A percentile compares a stretch with the other conserved stretches of the same genome.
Conservation (phyloP, 2,113 vertebrate genomes). For the Platichthys flesus region DNA sequence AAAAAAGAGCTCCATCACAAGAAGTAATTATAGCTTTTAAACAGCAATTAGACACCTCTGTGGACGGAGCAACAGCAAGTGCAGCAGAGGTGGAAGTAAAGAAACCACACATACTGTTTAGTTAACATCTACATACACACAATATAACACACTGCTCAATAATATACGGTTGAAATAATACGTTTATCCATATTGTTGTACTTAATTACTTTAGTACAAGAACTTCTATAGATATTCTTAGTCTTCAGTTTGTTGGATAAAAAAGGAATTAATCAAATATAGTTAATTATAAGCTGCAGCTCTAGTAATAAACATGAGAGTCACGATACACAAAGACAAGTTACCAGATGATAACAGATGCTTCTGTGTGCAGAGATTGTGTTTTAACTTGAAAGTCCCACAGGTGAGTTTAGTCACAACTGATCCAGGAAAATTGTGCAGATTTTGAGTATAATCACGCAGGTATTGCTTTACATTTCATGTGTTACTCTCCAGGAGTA, state of each 20-base stretch:
- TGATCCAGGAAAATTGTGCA: not conserved
- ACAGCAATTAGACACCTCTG: constrained; percentile 4
- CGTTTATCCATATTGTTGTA: too few relatives aligned
- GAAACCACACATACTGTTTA: too few relatives aligned
- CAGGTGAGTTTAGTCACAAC: not conserved
- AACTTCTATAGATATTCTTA: too few relatives aligned
- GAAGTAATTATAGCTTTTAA: constrained; percentile 41
- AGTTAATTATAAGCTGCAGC: not conserved
- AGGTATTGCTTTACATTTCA: constrained; percentile 34
- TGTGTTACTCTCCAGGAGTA: constrained; percentile 25
- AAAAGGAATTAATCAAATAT: too few relatives aligned
- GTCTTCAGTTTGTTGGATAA: too few relatives aligned
- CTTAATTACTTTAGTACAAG: too few relatives aligned
- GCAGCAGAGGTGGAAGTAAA: not conserved
- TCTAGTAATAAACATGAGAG: not conserved
- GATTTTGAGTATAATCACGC: constrained; percentile 7
- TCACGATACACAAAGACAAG: not conserved
- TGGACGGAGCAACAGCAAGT: not conserved
- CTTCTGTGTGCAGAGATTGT: not conserved
- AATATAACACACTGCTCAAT: not conserved
- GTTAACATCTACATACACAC: not conserved
- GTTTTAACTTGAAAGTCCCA: not conserved
- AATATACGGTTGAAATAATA: too few relatives aligned
- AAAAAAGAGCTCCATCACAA: constrained; percentile 26
- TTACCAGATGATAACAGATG: not conserved